Percentiles rank a stretch among this genome's conserved stretches.
phyloP scores from a whole-genome alignment of 2,797 vertebrate genomes.

The Tapirus indicus region DNA sequence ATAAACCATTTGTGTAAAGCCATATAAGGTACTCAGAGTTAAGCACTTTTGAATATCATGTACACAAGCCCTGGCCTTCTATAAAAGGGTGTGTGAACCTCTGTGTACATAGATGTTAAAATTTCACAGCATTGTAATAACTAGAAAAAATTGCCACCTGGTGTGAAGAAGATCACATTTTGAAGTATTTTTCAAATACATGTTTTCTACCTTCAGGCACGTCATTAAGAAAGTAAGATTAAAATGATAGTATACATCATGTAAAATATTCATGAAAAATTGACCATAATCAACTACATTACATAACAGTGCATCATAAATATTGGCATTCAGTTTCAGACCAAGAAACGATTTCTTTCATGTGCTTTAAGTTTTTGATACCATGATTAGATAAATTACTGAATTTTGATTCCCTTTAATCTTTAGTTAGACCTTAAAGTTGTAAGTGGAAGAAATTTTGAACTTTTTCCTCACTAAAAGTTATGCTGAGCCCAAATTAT shows the following conservation, averaged over 20 bases:
- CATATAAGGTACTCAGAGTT: neutral
- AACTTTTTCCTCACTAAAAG: constrained; percentile 6
- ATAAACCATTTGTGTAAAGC: neutral
- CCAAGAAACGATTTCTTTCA: constrained; percentile 5
- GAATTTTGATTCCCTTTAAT: neutral
- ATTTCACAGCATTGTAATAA: neutral
- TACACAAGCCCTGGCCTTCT: neutral
- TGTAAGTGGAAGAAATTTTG: neutral
- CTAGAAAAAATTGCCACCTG: neutral
- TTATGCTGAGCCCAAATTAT: neutral
- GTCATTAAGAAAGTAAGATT: constrained; percentile 26
- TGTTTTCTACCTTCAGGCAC: neutral
- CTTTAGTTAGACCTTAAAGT: neutral
- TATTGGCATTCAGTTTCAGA: neutral
- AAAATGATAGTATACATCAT: neutral
- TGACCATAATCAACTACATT: neutral
- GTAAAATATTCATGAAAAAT: neutral
- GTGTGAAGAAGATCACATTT: neutral
- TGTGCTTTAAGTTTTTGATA: constrained; percentile 20
- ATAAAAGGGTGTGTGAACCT: neutral
- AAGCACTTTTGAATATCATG: neutral
- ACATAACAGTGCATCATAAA: neutral
- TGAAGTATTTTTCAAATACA: constrained; percentile 9
- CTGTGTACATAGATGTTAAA: neutral
- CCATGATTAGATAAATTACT: neutral